phyloP scores from a whole-genome alignment of 2,888 invertebrate genomes.

The Xestoiulus laeticollis region DNA sequence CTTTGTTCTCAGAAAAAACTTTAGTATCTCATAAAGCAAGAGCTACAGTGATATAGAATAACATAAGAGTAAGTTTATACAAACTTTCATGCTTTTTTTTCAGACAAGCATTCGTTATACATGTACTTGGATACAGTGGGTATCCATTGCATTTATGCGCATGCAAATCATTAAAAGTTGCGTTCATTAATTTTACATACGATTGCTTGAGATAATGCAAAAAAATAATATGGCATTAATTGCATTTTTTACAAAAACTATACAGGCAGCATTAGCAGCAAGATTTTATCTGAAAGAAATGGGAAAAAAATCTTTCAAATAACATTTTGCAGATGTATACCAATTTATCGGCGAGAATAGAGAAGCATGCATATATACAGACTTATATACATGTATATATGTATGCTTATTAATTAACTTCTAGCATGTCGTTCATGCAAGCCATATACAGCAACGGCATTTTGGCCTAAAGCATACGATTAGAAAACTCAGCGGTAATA shows the following conservation, averaged over 20 bases:
- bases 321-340: not conserved
- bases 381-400: too few species aligned
- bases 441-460: not conserved
- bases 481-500: not conserved
- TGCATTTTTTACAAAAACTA: not conserved
- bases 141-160: not conserved
- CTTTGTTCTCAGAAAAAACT: not conserved
- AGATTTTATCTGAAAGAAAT: not conserved
- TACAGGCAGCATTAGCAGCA: not conserved
- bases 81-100: not conserved
- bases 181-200: not conserved
- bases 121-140: too few species aligned
- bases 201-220: not conserved
- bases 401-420: slow-evolving; percentile 2
- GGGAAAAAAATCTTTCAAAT: not conserved
- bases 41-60: not conserved
- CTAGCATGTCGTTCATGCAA: not conserved
- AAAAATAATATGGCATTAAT: not conserved
- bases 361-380: too few species aligned
- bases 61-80: not conserved
- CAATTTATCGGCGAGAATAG: not conserved
- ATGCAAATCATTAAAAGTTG: not conserved
- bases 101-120: not conserved
- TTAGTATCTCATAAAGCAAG: not conserved
- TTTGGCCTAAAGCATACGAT: not conserved